Conservation (phyloP, 2,888 invertebrate species). For the Noctua pronuba region DNA sequence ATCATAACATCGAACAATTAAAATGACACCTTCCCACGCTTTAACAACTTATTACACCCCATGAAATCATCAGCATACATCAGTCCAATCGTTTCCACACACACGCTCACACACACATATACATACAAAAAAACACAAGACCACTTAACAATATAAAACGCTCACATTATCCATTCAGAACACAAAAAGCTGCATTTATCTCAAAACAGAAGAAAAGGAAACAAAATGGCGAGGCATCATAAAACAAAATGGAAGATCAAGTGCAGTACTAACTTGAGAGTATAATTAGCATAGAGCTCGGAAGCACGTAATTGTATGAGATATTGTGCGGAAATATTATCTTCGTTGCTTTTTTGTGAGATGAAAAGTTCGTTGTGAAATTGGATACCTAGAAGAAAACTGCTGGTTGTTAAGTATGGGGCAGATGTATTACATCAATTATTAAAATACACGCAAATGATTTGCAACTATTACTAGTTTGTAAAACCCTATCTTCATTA, state of each 20-base stretch:
- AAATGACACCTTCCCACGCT: no score
- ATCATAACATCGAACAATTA: no score
- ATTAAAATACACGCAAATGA: no score
- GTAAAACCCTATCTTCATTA: no score
- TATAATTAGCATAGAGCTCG: conserved; percentile 77
- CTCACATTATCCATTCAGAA: conserved; percentile 74
- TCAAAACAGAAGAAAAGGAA: conserved; percentile 75
- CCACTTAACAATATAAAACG: conserved; percentile 69
- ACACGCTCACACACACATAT: background rate
- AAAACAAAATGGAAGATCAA: conserved; percentile 75
- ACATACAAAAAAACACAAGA: conserved; percentile 32
- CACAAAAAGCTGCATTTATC: conserved; percentile 79
- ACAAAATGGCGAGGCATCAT: conserved; percentile 68
- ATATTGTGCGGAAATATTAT: conserved; percentile 61
- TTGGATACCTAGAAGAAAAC: conserved; percentile 22
- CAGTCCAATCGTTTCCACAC: no score
- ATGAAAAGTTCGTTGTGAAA: conserved; percentile 39
- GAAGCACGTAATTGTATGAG: conserved; percentile 65
- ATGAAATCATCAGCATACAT: no score
- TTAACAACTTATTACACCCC: no score
- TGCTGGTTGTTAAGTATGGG: background rate
- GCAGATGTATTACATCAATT: background rate
- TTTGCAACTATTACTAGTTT: no score
- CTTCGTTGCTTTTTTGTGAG: conserved; percentile 37
- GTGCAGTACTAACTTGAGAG: conserved; percentile 78